phyloP scores from a whole-genome alignment of 2,797 vertebrate genomes.

The Odontamblyopus lacepedii region DNA sequence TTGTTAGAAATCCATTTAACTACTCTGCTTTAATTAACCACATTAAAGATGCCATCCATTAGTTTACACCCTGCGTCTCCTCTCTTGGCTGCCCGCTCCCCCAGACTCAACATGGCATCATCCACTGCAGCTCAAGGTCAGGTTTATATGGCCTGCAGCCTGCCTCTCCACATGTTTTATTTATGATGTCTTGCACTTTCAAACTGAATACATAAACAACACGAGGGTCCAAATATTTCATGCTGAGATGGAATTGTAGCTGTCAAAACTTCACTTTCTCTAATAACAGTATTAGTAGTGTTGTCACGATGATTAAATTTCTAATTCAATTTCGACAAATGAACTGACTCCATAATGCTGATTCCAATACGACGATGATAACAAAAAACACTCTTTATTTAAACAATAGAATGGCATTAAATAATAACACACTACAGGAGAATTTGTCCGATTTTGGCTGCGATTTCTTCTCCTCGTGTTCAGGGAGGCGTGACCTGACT shows the following conservation, averaged over 20 bases:
- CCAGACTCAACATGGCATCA: background rate
- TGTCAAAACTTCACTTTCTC: background rate
- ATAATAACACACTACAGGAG: no score
- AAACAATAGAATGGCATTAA: no score
- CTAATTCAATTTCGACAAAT: no score
- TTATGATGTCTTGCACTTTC: slow-evolving; percentile 6
- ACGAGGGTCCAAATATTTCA: background rate
- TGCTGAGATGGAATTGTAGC: background rate
- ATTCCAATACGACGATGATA: no score
- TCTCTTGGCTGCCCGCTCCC: background rate
- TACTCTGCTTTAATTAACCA: slow-evolving; percentile 3
- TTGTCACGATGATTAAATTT: no score
- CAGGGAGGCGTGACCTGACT: no score
- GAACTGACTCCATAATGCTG: no score
- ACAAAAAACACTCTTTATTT: no score
- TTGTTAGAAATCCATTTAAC: slow-evolving; percentile 12
- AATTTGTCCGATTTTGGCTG: no score
- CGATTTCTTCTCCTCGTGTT: no score
- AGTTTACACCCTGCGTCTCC: background rate
- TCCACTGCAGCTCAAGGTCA: slow-evolving; percentile 1
- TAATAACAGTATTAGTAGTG: background rate
- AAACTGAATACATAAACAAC: background rate
- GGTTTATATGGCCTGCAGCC: slow-evolving; percentile 9
- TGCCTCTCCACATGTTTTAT: slow-evolving; percentile 10
- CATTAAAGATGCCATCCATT: slow-evolving; percentile 3